These are phyloP conservation scores for Pherbina coryleti DNA, from an alignment of 2,888 invertebrate species.

Conservation along the genomic window DNA sequence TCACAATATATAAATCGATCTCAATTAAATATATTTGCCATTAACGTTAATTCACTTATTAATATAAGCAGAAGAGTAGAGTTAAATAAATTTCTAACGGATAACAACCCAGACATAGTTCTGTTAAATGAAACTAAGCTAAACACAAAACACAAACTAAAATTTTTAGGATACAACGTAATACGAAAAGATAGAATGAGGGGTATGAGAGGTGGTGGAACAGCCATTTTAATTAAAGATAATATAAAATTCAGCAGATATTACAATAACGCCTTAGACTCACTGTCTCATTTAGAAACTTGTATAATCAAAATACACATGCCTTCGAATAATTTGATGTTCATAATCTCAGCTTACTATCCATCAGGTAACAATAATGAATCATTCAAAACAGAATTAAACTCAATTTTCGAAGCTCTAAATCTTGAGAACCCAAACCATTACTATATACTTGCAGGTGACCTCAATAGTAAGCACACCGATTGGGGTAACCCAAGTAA, in stretches of 20 bases:
- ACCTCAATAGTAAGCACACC: too few species aligned
- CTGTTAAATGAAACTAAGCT: slow-evolving; percentile 31
- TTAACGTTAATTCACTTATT: slow-evolving; percentile 19
- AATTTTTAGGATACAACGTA: slow-evolving; percentile 17
- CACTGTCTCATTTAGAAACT: too few species aligned
- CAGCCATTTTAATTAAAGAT: too few species aligned
- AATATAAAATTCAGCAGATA: too few species aligned
- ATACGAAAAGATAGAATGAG: slow-evolving; percentile 32
- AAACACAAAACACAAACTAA: slow-evolving; percentile 26
- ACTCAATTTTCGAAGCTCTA: neutral
- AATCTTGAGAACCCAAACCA: too few species aligned
- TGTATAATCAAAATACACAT: too few species aligned
- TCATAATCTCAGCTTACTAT: too few species aligned
- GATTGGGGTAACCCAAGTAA: too few species aligned
- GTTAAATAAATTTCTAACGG: slow-evolving; percentile 8
- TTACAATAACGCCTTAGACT: too few species aligned
- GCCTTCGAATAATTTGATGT: too few species aligned
- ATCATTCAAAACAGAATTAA: neutral
- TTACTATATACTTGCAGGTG: too few species aligned
- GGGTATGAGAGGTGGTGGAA: slow-evolving; percentile 2
- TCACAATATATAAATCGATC: slow-evolving; percentile 2
- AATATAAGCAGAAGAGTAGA: slow-evolving; percentile 19
- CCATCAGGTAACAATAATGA: slow-evolving; percentile 20
- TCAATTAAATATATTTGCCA: slow-evolving; percentile 18
- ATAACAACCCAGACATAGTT: slow-evolving; percentile 21